Evolutionary conservation across 2,797 vertebrate genomes (phyloP), one percentile per base, ranked within the genome.

Genomic region (Cygnus olor): DNA sequence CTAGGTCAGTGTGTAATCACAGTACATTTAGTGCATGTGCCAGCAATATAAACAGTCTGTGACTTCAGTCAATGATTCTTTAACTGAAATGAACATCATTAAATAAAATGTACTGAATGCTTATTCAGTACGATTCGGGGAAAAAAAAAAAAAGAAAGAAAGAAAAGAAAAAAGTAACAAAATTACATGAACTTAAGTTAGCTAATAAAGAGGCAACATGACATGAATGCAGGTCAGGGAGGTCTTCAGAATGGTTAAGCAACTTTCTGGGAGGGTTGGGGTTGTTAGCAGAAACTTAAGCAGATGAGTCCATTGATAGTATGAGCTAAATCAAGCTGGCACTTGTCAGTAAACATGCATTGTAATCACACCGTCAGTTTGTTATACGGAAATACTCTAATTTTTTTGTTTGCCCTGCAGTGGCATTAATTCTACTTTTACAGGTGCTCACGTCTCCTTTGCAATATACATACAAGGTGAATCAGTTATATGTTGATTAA

Each of bases 381-480:
- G 7, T 45, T 22, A 19, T 24, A n/a, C 4, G n/a, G n/a, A 90
- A 89, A 60, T 30, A 70, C 5, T 44, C 24, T 54, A 8, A 24
- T 63, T 44, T 88, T 79, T 76, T 81, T 15, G 7, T 80, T 77
- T 78, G 30, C 3, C 11, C 18, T 80, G 15, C 34, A 60, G 21
- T 60, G 44, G 7, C 14, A 34, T 71, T 81, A 80, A 78, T 73
- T 85, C 28, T 73, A 22, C 32, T 76, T 85, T 60, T 81, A 53
- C 10, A 1, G 0, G 2, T 80, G 21, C 32, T 87, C 2, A 27
- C 38, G 20, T 60, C 4, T 10, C 11, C 9, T n/a, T 68, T 71
- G 42, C 7, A 61, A 20, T 68, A 76, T 17, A 74, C 68, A 22
- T 4, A 42, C 28, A 71, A 84, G 73, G 2, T 16, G 57, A 93